phyloP scores from a whole-genome alignment of 2,888 invertebrate genomes.

The Junonia oenone region DNA sequence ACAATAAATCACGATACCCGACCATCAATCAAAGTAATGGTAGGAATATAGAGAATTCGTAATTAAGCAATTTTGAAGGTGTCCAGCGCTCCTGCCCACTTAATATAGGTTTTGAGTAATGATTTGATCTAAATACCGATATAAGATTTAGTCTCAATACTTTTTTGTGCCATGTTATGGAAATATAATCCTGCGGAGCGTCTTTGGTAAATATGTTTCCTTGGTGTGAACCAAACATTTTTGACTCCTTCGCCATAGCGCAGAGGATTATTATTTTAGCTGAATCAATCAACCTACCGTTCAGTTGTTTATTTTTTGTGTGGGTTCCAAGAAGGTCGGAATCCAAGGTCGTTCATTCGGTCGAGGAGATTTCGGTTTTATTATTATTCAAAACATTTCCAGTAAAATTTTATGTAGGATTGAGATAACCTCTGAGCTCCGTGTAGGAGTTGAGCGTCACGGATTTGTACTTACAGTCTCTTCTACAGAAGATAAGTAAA shows the following conservation, averaged over 20 bases:
- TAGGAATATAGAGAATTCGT: constrained; percentile 33
- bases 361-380: constrained; percentile 25
- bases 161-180: no score
- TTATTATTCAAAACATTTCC: constrained; percentile 16
- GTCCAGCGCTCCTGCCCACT: constrained; percentile 27
- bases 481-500: constrained; percentile 14
- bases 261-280: not conserved
- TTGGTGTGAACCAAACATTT: not conserved
- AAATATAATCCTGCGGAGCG: no score
- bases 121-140: constrained; percentile 7
- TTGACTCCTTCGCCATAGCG: not conserved
- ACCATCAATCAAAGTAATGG: constrained; percentile 39
- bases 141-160: not conserved
- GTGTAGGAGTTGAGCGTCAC: constrained; percentile 21
- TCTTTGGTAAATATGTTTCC: no score
- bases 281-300: constrained; percentile 2
- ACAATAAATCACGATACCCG: constrained; percentile 49
- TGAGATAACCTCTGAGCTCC: constrained; percentile 17
- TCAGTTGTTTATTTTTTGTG: constrained; percentile 40
- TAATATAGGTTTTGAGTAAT: constrained; percentile 14
- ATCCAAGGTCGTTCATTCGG: constrained; percentile 56
- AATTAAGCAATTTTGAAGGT: constrained; percentile 32
- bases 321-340: constrained; percentile 64
- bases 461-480: constrained; percentile 19
- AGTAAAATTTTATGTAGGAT: constrained; percentile 21